Evolutionary conservation across 2,797 vertebrate species (phyloP).

Genomic region (Muscicapa striata): DNA sequence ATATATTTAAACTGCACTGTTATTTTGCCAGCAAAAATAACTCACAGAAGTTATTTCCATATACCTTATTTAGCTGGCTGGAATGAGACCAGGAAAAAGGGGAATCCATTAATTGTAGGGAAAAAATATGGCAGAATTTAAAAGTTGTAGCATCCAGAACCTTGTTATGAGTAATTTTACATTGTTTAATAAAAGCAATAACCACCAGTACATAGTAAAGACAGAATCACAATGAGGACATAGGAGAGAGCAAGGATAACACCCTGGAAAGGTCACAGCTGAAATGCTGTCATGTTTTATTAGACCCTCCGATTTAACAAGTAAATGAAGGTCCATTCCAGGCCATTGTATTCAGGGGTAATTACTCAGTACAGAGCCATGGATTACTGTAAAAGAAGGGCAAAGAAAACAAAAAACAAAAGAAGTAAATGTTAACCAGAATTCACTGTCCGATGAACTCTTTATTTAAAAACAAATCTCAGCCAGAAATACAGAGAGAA

Average conservation of each 20-base stretch:
- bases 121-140: neutral
- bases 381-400: constrained; percentile 98
- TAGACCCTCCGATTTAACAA: constrained; percentile 68
- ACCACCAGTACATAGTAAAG: constrained; percentile 39
- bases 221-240: constrained; percentile 35
- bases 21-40: constrained; percentile 65
- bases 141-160: constrained; percentile 21
- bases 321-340: constrained; percentile 84
- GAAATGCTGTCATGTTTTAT: constrained; percentile 70
- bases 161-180: constrained; percentile 29
- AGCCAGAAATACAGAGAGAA: constrained; percentile 46
- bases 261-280: constrained; percentile 62
- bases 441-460: constrained; percentile 62
- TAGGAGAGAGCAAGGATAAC: constrained; percentile 43
- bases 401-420: constrained; percentile 79
- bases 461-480: constrained; percentile 66
- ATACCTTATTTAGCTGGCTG: neutral
- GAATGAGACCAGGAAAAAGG: neutral
- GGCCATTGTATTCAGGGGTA: constrained; percentile 83
- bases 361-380: constrained; percentile 99
- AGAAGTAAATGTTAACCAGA: constrained; percentile 75
- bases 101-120: neutral
- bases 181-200: constrained; percentile 51
- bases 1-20: neutral
- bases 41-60: constrained; percentile 16